These are phyloP conservation scores for Laupala kohalensis DNA, from an alignment of 1,140 invertebrate genomes.

Conservation along the genomic window DNA sequence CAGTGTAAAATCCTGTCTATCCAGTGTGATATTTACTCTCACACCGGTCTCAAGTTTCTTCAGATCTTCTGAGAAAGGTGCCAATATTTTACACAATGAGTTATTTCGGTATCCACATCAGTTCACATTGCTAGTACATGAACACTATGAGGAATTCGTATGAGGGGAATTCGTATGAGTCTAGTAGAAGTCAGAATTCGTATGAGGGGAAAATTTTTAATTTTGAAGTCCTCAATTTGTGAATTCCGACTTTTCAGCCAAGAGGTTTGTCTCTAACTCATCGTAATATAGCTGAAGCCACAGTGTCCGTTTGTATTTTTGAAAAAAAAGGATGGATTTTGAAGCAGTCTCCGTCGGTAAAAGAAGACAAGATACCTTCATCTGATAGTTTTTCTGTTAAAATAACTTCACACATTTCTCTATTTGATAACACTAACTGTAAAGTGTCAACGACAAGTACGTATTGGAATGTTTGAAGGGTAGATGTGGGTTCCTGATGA, in stretches of 20 bases:
- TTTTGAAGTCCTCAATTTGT: slow-evolving; percentile 16
- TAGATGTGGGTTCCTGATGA: background rate
- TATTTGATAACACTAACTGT: slow-evolving; percentile 2
- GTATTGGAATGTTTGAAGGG: background rate
- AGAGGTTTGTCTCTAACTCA: slow-evolving; percentile 18
- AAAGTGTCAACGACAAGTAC: background rate
- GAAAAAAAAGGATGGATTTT: slow-evolving; percentile 2
- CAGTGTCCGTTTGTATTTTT: background rate
- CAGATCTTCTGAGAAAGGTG: slow-evolving; percentile 7
- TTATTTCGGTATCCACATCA: slow-evolving; percentile 12
- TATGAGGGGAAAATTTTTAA: slow-evolving; percentile 10
- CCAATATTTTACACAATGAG: background rate
- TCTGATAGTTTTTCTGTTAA: no score
- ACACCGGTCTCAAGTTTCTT: background rate
- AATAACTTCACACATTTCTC: no score
- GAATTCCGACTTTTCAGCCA: slow-evolving; percentile 15
- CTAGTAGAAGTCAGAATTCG: slow-evolving; percentile 9
- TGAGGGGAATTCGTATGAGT: no score
- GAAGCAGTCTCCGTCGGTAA: slow-evolving; percentile 2
- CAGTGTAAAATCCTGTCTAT: slow-evolving; percentile 14
- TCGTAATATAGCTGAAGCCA: slow-evolving; percentile 7
- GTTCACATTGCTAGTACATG: slow-evolving; percentile 12
- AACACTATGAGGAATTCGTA: no score
- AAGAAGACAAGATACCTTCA: no score
- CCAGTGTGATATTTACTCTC: slow-evolving; percentile 3